Evolutionary conservation across 2,888 invertebrate species (phyloP).

Genomic region (Clivina fossor): DNA sequence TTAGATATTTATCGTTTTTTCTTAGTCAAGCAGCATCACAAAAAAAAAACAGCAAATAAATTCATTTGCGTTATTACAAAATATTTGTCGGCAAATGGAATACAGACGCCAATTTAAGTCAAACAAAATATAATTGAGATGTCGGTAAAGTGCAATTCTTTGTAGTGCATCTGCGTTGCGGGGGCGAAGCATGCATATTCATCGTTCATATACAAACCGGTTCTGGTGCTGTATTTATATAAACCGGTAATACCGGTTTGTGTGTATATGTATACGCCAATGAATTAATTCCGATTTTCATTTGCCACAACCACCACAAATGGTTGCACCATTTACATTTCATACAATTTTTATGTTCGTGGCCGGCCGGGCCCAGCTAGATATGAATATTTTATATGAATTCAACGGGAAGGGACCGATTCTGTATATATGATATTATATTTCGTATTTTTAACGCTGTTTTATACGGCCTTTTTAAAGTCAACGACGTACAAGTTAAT

Average conservation of each 20-base stretch:
- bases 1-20: not conserved
- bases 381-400: slow-evolving; percentile 22
- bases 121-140: slow-evolving; percentile 12
- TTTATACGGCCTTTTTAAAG: too few species aligned
- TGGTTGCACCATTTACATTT: slow-evolving; percentile 23
- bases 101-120: not conserved
- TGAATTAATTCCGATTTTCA: slow-evolving; percentile 25
- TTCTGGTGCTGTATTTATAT: too few species aligned
- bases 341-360: slow-evolving; percentile 31
- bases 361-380: too few species aligned
- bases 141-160: slow-evolving; percentile 22
- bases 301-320: slow-evolving; percentile 5
- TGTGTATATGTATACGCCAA: too few species aligned
- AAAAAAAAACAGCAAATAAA: too few species aligned
- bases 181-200: slow-evolving; percentile 18
- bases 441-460: slow-evolving; percentile 17
- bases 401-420: too few species aligned
- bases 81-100: slow-evolving; percentile 2
- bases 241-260: slow-evolving; percentile 8
- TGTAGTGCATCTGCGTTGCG: not conserved
- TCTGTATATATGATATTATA: too few species aligned
- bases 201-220: too few species aligned
- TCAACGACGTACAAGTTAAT: too few species aligned
- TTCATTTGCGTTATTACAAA: too few species aligned
- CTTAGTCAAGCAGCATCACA: not conserved